Percentiles rank a stretch among this genome's conserved stretches.
These are phyloP conservation scores for Helicoverpa zea DNA, from an alignment of 1,140 invertebrate species.

Conservation along the genomic window DNA sequence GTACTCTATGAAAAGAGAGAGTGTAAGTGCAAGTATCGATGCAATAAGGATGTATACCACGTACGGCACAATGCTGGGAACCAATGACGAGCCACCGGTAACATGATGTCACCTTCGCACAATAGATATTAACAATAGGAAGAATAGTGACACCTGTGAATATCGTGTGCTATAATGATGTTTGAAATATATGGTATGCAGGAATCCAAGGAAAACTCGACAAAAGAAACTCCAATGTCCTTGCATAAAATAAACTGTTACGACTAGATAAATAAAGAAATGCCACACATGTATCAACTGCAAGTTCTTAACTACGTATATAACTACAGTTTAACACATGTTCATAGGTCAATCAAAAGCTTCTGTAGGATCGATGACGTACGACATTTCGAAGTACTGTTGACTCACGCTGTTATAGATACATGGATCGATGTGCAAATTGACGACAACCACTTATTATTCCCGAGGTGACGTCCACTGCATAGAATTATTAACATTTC, in stretches of 20 bases:
- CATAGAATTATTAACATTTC: slow-evolving; percentile 15
- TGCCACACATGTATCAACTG: too few species aligned
- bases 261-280: background rate
- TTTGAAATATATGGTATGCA: slow-evolving; percentile 18
- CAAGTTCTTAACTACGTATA: too few species aligned
- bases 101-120: slow-evolving; percentile 46
- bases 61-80: slow-evolving; percentile 47
- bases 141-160: slow-evolving; percentile 37
- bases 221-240: background rate
- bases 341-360: slow-evolving; percentile 9
- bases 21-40: slow-evolving; percentile 40
- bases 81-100: slow-evolving; percentile 32
- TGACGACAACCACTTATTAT: slow-evolving; percentile 17
- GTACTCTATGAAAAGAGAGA: slow-evolving; percentile 26
- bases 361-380: slow-evolving; percentile 14
- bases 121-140: slow-evolving; percentile 48
- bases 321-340: background rate
- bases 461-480: background rate
- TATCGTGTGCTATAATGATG: slow-evolving; percentile 8
- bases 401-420: slow-evolving; percentile 22
- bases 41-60: slow-evolving; percentile 39
- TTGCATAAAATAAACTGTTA: background rate
- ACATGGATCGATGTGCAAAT: slow-evolving; percentile 23
- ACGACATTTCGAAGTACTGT: slow-evolving; percentile 2
- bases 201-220: background rate